Percentiles rank a stretch among this genome's conserved stretches.
Evolutionary conservation across 1,140 invertebrate species (phyloP).

Genomic region (Papilio dardanus): DNA sequence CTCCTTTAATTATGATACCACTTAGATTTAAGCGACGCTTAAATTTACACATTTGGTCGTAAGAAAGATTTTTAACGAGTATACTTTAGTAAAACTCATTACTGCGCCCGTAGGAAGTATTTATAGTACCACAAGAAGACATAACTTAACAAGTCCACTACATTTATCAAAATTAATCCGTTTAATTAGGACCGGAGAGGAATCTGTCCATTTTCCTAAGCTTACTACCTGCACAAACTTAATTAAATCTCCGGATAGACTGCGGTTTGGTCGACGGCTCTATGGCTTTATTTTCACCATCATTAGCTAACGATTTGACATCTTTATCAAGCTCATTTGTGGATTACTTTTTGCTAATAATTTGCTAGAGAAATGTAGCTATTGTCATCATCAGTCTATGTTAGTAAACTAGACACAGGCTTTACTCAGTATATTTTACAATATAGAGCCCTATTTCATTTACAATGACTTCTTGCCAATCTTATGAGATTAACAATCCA

Average conservation of each 20-base stretch:
- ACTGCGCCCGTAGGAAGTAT: not conserved
- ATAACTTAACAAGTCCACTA: not conserved
- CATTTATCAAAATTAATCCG: constrained; percentile 31
- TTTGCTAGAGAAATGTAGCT: not conserved
- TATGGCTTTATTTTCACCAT: constrained; percentile 20
- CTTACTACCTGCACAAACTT: constrained; percentile 22
- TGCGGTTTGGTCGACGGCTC: constrained; percentile 1
- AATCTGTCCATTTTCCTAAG: constrained; percentile 5
- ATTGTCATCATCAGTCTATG: too few species aligned
- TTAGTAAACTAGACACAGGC: not conserved
- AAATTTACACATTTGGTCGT: too few species aligned
- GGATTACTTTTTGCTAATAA: not conserved
- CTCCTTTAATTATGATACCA: too few species aligned
- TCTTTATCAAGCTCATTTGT: constrained; percentile 2
- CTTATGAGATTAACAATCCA: not conserved
- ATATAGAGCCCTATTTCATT: not conserved
- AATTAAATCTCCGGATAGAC: constrained; percentile 29
- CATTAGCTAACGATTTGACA: constrained; percentile 15
- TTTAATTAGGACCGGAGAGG: constrained; percentile 27
- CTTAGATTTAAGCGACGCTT: too few species aligned
- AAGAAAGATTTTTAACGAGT: too few species aligned
- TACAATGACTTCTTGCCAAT: not conserved
- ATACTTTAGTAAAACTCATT: not conserved
- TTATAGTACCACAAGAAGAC: not conserved
- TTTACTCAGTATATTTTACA: not conserved